Conservation (phyloP, 2,797 vertebrate species). For the Rhynchonycteris naso region DNA sequence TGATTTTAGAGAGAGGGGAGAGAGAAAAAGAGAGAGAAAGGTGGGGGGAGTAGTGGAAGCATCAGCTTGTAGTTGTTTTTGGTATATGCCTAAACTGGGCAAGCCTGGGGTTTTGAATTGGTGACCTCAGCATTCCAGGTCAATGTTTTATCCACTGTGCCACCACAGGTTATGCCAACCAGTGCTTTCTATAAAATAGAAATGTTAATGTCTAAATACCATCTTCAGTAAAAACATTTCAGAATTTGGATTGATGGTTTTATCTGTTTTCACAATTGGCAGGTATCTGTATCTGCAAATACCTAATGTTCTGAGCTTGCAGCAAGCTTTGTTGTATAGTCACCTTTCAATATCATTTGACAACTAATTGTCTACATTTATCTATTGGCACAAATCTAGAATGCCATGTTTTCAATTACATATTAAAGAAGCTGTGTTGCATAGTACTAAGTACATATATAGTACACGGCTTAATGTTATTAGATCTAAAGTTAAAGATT, state of each 20-base stretch:
- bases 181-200: constrained; percentile 25
- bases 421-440: constrained; percentile 44
- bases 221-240: constrained; percentile 40
- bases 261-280: neutral
- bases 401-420: constrained; percentile 46
- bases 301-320: neutral
- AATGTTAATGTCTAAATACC: constrained; percentile 17
- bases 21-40: too few species aligned
- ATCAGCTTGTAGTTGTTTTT: too few species aligned
- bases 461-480: neutral
- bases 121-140: too few species aligned
- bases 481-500: constrained; percentile 47
- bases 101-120: too few species aligned
- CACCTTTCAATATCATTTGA: constrained; percentile 39
- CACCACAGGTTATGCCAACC: neutral
- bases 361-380: constrained; percentile 34
- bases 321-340: constrained; percentile 14
- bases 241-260: constrained; percentile 37
- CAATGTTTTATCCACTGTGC: too few species aligned
- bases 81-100: too few species aligned
- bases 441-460: neutral
- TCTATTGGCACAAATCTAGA: neutral
- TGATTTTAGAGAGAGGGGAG: too few species aligned
- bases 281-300: neutral
- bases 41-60: too few species aligned